These are phyloP conservation scores for Carposina sasakii DNA, from an alignment of 1,140 invertebrate genomes.

Conservation along the genomic window DNA sequence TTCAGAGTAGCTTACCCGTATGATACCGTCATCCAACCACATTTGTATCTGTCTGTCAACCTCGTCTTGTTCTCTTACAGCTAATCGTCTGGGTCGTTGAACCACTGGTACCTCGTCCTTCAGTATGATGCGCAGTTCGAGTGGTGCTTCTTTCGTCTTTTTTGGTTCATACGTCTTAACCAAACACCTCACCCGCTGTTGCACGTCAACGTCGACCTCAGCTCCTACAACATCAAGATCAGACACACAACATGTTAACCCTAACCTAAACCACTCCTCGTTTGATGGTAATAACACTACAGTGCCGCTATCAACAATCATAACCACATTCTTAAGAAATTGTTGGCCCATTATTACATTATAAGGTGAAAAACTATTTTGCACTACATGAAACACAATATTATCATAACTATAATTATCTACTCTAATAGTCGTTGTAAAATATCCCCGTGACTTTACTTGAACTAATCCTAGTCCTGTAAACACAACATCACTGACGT, in stretches of 20 bases:
- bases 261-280: neutral
- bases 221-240: neutral
- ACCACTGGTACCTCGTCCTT: constrained; percentile 24
- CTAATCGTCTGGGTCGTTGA: constrained; percentile 17
- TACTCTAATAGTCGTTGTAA: too few species aligned
- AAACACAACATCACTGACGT: too few species aligned
- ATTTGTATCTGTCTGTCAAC: constrained; percentile 20
- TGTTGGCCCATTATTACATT: neutral
- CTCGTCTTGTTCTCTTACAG: constrained; percentile 12
- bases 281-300: neutral
- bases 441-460: too few species aligned
- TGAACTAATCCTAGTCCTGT: too few species aligned
- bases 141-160: constrained; percentile 10
- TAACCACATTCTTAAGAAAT: neutral
- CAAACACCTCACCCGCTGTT: neutral
- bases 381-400: neutral
- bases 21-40: constrained; percentile 18
- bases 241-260: neutral
- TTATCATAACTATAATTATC: neutral
- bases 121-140: constrained; percentile 19
- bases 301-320: neutral
- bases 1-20: constrained; percentile 15
- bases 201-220: neutral
- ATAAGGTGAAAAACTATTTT: neutral
- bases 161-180: neutral